A percentile compares a stretch with the other conserved stretches of the same genome.
These are phyloP conservation scores for Nerophis ophidion DNA, from an alignment of 2,113 vertebrate species.

Conservation along the genomic window DNA sequence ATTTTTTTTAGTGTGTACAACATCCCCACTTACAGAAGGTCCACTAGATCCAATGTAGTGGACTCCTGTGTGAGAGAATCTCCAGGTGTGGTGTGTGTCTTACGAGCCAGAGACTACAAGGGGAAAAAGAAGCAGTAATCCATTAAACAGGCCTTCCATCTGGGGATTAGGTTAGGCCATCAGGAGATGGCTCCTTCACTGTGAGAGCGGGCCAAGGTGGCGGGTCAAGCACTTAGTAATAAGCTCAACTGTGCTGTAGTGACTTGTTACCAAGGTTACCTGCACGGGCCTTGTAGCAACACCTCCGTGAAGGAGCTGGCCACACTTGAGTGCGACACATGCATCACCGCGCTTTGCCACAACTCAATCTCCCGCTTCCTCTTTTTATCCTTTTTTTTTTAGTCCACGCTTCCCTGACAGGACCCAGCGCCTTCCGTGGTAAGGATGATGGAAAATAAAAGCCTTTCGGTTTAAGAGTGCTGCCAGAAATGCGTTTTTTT, in stretches of 20 bases:
- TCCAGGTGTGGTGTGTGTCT: constrained; percentile 17
- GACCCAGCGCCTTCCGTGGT: constrained; percentile 21
- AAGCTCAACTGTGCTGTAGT: constrained; percentile 63
- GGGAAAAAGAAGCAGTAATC: constrained; percentile 60
- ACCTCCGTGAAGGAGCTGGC: constrained; percentile 11
- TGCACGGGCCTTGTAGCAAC: constrained; percentile 13
- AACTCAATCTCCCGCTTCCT: constrained; percentile 30
- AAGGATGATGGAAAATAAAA: constrained; percentile 31
- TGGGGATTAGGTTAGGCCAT: constrained; percentile 68
- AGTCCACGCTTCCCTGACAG: constrained; percentile 13
- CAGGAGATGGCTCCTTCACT: constrained; percentile 66
- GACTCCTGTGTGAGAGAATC: constrained; percentile 18
- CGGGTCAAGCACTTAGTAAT: constrained; percentile 73
- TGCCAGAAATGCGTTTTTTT: constrained; percentile 16
- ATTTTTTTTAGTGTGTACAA: too few species aligned
- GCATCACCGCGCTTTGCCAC: not conserved
- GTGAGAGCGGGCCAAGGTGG: constrained; percentile 56
- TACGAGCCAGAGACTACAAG: constrained; percentile 18
- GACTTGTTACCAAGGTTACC: constrained; percentile 66
- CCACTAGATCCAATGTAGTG: not conserved
- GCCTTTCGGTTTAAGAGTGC: constrained; percentile 16
- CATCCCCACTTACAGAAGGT: not conserved
- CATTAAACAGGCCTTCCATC: constrained; percentile 69
- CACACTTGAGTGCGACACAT: constrained; percentile 6
- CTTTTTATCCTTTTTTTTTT: not conserved